Conservation (phyloP, 2,888 invertebrate species). For the Synanthedon tipuliformis region DNA sequence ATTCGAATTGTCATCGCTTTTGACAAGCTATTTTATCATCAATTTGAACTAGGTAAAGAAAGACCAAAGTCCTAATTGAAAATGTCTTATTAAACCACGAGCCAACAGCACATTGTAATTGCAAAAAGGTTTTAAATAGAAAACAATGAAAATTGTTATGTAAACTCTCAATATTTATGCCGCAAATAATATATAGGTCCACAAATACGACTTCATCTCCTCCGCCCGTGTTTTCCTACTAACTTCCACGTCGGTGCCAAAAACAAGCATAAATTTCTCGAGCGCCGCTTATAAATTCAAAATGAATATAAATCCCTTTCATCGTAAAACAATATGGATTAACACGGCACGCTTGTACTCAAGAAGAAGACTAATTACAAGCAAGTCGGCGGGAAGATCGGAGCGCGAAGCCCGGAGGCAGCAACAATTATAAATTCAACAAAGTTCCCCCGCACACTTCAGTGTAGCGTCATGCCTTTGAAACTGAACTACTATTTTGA, state of each 20-base stretch:
- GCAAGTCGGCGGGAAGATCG: constrained; percentile 8
- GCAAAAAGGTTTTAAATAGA: no score
- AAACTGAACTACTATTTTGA: constrained; percentile 14
- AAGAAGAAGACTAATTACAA: constrained; percentile 14
- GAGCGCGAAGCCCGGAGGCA: constrained; percentile 9
- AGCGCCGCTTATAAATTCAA: not conserved
- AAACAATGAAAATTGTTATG: no score
- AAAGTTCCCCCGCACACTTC: constrained; percentile 11
- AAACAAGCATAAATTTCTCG: not conserved
- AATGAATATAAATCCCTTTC: not conserved
- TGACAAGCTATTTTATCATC: no score
- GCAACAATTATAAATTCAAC: constrained; percentile 27
- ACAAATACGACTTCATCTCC: no score
- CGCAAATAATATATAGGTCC: no score
- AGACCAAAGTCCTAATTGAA: no score
- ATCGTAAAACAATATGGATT: constrained; percentile 6
- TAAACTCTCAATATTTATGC: no score
- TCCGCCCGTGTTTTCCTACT: no score
- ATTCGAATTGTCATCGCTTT: not conserved
- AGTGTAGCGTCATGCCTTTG: constrained; percentile 10
- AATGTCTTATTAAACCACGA: no score
- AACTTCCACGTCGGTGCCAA: not conserved
- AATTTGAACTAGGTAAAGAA: no score
- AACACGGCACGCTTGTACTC: constrained; percentile 6
- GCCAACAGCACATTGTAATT: no score